Evolutionary conservation across 1,140 invertebrate genomes (phyloP).

Genomic region (Telenomus remus): DNA sequence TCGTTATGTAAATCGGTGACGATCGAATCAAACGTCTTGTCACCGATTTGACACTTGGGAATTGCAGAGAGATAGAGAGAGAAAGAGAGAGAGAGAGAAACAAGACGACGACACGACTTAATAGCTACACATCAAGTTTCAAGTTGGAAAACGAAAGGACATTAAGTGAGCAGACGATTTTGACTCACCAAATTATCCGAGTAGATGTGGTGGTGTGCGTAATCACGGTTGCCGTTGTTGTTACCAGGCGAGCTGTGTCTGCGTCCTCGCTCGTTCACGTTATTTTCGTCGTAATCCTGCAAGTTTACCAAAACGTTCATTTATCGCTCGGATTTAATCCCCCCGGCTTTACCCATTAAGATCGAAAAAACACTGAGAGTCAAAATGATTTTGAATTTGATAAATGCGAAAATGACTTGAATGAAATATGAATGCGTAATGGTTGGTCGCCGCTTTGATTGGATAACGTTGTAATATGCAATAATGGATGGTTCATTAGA

Average conservation of each 20-base stretch:
- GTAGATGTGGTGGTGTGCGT: constrained; percentile 71
- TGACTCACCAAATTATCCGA: constrained; percentile 73
- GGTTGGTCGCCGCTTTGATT: background rate
- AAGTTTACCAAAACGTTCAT: constrained; percentile 41
- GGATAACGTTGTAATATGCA: background rate
- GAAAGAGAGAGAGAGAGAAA: constrained; percentile 5
- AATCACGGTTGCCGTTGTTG: constrained; percentile 69
- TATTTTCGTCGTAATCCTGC: constrained; percentile 74
- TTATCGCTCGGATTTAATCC: background rate
- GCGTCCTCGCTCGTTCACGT: constrained; percentile 69
- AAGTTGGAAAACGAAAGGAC: constrained; percentile 38
- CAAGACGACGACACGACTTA: constrained; percentile 19
- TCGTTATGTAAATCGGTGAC: too few species aligned
- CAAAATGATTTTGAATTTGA: too few species aligned
- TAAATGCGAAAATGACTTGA: background rate
- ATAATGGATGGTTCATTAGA: too few species aligned
- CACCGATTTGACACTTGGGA: background rate
- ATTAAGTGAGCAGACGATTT: constrained; percentile 28
- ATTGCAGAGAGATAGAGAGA: background rate
- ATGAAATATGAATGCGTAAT: constrained; percentile 2
- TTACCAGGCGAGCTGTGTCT: constrained; percentile 72
- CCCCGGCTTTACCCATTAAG: background rate
- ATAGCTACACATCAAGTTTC: constrained; percentile 37
- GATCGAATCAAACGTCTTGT: too few species aligned
- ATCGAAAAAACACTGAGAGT: too few species aligned